These are phyloP conservation scores for Dendrophyllia cribrosa DNA, from an alignment of 64 coral and sea anemone species.

Conservation along the genomic window DNA sequence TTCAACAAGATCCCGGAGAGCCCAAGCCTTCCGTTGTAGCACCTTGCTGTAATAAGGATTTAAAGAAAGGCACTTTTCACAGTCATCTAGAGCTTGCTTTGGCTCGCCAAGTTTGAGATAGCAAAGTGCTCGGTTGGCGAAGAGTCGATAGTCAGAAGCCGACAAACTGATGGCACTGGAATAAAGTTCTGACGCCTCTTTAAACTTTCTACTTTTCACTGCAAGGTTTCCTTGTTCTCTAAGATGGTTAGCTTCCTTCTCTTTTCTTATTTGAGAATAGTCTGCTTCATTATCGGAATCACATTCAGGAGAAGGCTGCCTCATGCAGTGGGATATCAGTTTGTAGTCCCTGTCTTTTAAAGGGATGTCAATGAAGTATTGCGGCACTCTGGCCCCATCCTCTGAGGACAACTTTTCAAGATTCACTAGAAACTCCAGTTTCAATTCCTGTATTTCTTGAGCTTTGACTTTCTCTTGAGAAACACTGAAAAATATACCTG, in stretches of 20 bases:
- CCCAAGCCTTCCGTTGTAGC: slow-evolving; percentile 72
- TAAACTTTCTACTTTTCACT: slow-evolving; percentile 18
- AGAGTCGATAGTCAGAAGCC: slow-evolving; percentile 55
- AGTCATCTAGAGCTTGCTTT: slow-evolving; percentile 68
- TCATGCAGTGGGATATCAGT: slow-evolving; percentile 81
- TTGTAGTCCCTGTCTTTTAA: slow-evolving; percentile 68
- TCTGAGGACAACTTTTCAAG: slow-evolving; percentile 10
- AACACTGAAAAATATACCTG: slow-evolving; percentile 65
- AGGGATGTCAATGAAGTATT: slow-evolving; percentile 66
- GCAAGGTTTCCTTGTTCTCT: slow-evolving; percentile 77
- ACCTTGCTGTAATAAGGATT: slow-evolving; percentile 61
- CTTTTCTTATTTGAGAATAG: too few relatives aligned
- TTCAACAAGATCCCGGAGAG: slow-evolving; percentile 43
- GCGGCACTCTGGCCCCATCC: slow-evolving; percentile 3
- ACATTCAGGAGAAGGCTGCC: not conserved
- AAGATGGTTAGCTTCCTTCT: slow-evolving; percentile 7
- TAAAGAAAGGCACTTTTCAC: slow-evolving; percentile 77
- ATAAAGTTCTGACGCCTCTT: slow-evolving; percentile 56
- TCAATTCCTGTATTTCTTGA: slow-evolving; percentile 53
- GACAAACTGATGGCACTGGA: slow-evolving; percentile 52
- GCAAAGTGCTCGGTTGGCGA: slow-evolving; percentile 71
- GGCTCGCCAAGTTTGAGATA: slow-evolving; percentile 64
- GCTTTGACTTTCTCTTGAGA: slow-evolving; percentile 85
- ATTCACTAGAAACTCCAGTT: slow-evolving; percentile 65
- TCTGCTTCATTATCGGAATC: not conserved